phyloP scores from a whole-genome alignment of 2,888 invertebrate species.

The Drosophila affinis region DNA sequence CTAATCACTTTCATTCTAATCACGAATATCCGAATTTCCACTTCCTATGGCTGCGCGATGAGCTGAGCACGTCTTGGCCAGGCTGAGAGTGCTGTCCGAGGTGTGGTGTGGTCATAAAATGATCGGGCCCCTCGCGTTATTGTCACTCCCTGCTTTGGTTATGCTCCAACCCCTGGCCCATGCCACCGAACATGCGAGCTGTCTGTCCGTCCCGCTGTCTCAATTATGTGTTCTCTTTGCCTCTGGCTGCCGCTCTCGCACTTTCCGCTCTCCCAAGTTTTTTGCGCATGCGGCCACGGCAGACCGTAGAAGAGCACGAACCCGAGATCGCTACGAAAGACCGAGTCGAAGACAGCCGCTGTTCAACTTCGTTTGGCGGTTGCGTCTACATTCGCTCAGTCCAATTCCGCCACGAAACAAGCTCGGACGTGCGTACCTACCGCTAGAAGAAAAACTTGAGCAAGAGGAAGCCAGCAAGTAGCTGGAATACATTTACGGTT shows the following conservation, averaged over 20 bases:
- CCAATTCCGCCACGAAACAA: constrained; percentile 82
- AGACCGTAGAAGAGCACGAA: constrained; percentile 34
- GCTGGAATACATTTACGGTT: constrained; percentile 44
- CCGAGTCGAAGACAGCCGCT: constrained; percentile 6
- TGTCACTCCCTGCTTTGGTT: neutral
- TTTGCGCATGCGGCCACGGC: constrained; percentile 59
- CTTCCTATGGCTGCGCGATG: constrained; percentile 10
- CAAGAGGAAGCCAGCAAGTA: constrained; percentile 26
- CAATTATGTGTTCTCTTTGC: constrained; percentile 27
- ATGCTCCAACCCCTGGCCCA: neutral
- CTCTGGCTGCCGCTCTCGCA: constrained; percentile 26
- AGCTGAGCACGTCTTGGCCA: constrained; percentile 26
- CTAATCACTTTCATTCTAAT: constrained; percentile 40
- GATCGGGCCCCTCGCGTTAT: constrained; percentile 13
- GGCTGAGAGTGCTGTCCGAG: constrained; percentile 2
- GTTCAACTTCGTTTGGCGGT: constrained; percentile 14
- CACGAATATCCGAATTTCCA: constrained; percentile 23
- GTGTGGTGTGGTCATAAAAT: constrained; percentile 1
- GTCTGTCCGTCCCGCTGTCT: constrained; percentile 13
- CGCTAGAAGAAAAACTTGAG: neutral
- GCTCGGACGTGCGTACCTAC: constrained; percentile 77
- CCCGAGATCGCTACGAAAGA: constrained; percentile 44
- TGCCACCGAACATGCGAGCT: constrained; percentile 18
- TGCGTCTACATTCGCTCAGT: constrained; percentile 74
- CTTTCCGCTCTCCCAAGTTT: no score